Conservation (phyloP, 2,888 invertebrate species). For the Drosophila neonasuta region DNA sequence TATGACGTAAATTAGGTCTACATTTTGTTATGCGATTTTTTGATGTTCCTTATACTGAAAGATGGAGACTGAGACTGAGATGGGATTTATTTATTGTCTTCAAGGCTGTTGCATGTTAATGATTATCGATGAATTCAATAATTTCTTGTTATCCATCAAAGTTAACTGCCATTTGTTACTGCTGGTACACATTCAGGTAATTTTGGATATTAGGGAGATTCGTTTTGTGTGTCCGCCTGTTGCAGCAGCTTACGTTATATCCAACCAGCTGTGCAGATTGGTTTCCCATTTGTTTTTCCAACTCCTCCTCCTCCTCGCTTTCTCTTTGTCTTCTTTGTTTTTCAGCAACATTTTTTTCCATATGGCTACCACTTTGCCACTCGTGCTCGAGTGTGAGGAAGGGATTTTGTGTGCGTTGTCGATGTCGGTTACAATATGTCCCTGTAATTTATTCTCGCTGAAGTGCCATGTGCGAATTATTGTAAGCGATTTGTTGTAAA, state of each 20-base stretch:
- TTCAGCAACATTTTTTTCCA: slow-evolving; percentile 36
- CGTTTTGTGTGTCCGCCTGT: slow-evolving; percentile 3
- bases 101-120: slow-evolving; percentile 43
- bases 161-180: slow-evolving; percentile 9
- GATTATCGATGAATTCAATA: slow-evolving; percentile 56
- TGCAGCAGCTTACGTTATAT: not conserved
- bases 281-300: slow-evolving; percentile 28
- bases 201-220: slow-evolving; percentile 6
- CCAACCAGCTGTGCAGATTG: slow-evolving; percentile 36
- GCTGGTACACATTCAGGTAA: slow-evolving; percentile 5
- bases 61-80: too few species aligned
- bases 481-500: slow-evolving; percentile 67
- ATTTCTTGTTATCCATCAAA: slow-evolving; percentile 61
- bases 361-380: slow-evolving; percentile 8
- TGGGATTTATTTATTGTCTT: slow-evolving; percentile 9
- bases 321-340: slow-evolving; percentile 41
- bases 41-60: not conserved
- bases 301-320: slow-evolving; percentile 6
- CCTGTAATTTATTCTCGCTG: slow-evolving; percentile 60
- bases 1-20: slow-evolving; percentile 1
- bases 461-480: slow-evolving; percentile 69
- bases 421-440: slow-evolving; percentile 36
- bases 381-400: not conserved
- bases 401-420: slow-evolving; percentile 6
- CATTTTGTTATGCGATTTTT: not conserved